Evolutionary conservation across 2,113 vertebrate genomes (phyloP).

Genomic region (Crotalus helleri): DNA sequence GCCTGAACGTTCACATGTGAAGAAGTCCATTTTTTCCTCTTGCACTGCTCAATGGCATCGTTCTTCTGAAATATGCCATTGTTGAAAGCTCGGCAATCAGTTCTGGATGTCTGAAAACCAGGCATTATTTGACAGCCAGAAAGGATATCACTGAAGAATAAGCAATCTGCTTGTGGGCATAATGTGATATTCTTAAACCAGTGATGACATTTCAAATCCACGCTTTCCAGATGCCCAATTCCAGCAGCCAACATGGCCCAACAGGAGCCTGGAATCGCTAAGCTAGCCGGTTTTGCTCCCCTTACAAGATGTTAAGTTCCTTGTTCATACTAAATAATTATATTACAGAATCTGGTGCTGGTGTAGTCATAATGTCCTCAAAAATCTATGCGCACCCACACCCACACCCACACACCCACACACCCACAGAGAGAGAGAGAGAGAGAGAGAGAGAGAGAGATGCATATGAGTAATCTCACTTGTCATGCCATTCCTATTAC

Average conservation of each 20-base stretch:
- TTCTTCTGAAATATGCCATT: not conserved
- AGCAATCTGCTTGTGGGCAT: accelerated
- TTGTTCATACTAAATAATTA: not conserved
- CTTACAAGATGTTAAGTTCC: not conserved
- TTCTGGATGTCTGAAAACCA: not conserved
- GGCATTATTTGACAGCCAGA: constrained; percentile 5
- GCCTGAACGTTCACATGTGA: not conserved
- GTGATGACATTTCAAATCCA: not conserved
- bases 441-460: not conserved
- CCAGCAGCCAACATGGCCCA: constrained; percentile 20
- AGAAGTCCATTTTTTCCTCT: not conserved
- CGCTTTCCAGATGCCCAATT: not conserved
- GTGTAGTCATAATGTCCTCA: not conserved
- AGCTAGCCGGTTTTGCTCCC: not conserved
- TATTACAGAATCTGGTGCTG: not conserved
- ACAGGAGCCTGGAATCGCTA: constrained; percentile 2
- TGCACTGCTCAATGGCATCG: not conserved
- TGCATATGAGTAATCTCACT: not conserved
- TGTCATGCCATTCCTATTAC: not conserved
- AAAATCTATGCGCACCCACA: not conserved
- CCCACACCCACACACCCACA: not conserved
- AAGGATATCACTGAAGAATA: not conserved
- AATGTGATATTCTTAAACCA: constrained; percentile 16
- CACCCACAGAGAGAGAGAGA: too few species aligned
- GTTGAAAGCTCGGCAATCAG: not conserved